Evolutionary conservation across 2,797 vertebrate genomes (phyloP), one percentile per base, ranked within the genome.

Genomic region (Prionace glauca): DNA sequence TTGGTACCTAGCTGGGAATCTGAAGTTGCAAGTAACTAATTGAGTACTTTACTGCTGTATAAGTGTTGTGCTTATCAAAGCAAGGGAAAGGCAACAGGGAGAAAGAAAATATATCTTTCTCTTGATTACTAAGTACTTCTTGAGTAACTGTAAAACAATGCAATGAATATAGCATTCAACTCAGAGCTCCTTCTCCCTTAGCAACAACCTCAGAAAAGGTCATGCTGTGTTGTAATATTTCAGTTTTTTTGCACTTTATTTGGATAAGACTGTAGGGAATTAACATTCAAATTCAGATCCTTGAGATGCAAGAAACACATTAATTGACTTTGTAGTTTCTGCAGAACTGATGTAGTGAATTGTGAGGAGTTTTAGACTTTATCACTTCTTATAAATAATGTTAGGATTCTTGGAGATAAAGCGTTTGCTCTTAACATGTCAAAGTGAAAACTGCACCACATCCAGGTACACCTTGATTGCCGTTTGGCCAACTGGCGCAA

Each of bases 341-440:
- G 92, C 41, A 69, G 36, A 45, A 11, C 8, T 22, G 36, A 32
- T 12, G 16, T 45, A 2, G 11, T 72, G n/a, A 90, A 62, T 90
- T 60, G 24, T 60, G 24, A 36, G 71, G 67, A 72, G 92, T 94
- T 94, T 50, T 72, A 94, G 65, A 18, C 24, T 29, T 41, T 50
- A 22, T 45, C 36, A 26, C 65, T 72, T 71, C 72, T 69, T 45
- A 45, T 72, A 41, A 50, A 22, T 71, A 94, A 94, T 94, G 36
- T 18, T 10, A 94, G 10, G 22, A 22, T 94, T 94, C 71, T 71
- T 41, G 20, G 67, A 72, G 67, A 50, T 94, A 41, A 94, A 50
- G 22, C 18, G 22, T 36, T 41, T 71, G 67, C 22, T 94, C 67
- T 94, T 94, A 50, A 94, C 29, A 94, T 94, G 69, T 94, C 92